Conservation (phyloP, 2,113 vertebrate genomes). For the Tetrax tetrax region DNA sequence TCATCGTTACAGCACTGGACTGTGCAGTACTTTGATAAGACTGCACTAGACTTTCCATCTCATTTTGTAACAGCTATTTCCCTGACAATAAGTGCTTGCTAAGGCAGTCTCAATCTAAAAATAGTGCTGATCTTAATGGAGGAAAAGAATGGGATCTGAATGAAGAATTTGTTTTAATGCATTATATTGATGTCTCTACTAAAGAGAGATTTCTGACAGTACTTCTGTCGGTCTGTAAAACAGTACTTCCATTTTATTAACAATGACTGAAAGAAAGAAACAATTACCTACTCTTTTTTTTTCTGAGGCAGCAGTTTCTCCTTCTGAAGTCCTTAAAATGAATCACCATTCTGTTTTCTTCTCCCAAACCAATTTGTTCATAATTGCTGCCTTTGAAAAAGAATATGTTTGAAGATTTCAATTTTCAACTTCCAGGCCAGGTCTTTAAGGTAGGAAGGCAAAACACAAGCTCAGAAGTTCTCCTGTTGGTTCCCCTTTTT, state of each 20-base stretch:
- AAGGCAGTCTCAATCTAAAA: background rate
- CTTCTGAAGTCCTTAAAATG: constrained; percentile 6
- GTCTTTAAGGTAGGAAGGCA: background rate
- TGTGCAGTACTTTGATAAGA: background rate
- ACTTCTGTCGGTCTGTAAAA: background rate
- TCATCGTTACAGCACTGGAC: background rate
- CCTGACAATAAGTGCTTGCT: background rate
- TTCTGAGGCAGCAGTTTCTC: background rate
- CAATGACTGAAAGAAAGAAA: background rate
- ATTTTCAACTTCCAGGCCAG: background rate
- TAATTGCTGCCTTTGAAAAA: background rate
- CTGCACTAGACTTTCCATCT: background rate
- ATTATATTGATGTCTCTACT: background rate
- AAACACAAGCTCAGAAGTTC: background rate
- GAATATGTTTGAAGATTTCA: background rate
- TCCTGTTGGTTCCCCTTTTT: fast-evolving
- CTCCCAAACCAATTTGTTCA: constrained; percentile 13
- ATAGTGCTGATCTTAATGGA: background rate
- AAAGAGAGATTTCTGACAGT: background rate
- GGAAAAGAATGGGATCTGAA: background rate
- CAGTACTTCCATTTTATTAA: background rate
- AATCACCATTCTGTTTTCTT: background rate
- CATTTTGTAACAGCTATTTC: background rate
- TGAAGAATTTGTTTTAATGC: background rate
- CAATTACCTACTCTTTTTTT: background rate